These are phyloP conservation scores for Haliclona indistincta DNA, from an alignment of 37 sponge, comb jelly and placozoan species.

Conservation along the genomic window DNA sequence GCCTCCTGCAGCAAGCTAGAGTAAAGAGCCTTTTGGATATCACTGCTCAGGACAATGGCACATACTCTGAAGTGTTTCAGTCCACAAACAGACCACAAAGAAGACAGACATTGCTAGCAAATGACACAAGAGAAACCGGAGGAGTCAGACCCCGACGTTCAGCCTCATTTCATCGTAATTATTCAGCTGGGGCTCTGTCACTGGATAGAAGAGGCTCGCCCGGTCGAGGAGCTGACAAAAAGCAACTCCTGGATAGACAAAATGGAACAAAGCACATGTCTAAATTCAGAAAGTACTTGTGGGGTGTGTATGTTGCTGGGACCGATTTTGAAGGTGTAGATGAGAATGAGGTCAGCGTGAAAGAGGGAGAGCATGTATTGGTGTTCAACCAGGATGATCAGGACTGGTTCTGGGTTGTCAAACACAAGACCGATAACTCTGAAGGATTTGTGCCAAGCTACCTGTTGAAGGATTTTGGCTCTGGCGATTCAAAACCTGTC, in stretches of 20 bases:
- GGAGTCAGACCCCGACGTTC: background rate
- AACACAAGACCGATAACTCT: constrained; percentile 31
- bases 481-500: too few relatives aligned
- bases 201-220: background rate
- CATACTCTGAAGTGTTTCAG: constrained; percentile 12
- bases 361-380: constrained; percentile 65
- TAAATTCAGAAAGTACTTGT: constrained; percentile 66
- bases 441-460: constrained; percentile 82
- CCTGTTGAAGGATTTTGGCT: constrained; percentile 41
- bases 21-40: background rate
- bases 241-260: background rate
- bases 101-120: background rate
- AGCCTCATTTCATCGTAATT: background rate
- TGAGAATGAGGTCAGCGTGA: constrained; percentile 74
- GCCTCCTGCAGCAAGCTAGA: background rate
- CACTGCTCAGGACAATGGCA: background rate
- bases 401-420: constrained; percentile 82
- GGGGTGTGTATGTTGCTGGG: constrained; percentile 71
- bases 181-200: background rate
- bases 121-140: background rate
- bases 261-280: constrained; percentile 1
- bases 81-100: background rate
- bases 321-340: constrained; percentile 39
- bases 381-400: constrained; percentile 77
- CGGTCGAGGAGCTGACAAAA: background rate